A percentile compares a stretch with the other conserved stretches of the same genome.
Conservation (phyloP, 23 tunicate genomes). For the Ascidia mentula region DNA sequence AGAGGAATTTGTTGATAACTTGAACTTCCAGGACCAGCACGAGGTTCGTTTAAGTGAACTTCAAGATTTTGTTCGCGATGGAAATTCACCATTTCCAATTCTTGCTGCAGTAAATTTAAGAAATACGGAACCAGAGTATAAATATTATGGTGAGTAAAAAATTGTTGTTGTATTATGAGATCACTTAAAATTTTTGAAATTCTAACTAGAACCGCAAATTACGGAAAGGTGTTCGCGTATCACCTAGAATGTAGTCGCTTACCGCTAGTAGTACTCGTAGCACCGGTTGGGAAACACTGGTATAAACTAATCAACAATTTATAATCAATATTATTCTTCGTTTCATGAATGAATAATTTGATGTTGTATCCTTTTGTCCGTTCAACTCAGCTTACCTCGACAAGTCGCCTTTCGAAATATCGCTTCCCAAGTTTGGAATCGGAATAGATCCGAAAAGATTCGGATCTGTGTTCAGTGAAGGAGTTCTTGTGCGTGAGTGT, state of each 20-base stretch:
- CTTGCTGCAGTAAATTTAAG: slow-evolving; percentile 42
- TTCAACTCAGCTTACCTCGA: neutral
- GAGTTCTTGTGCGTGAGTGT: neutral
- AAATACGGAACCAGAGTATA: neutral
- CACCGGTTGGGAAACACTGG: too few species aligned
- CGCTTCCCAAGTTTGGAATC: neutral
- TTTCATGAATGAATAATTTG: too few species aligned
- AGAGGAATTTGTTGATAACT: too few species aligned
- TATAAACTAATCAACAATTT: too few species aligned
- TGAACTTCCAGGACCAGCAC: neutral
- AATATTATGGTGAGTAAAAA: slow-evolving; percentile 29
- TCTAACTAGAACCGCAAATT: too few species aligned
- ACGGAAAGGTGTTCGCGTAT: too few species aligned
- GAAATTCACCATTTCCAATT: slow-evolving; percentile 30
- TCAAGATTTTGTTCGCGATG: slow-evolving; percentile 30
- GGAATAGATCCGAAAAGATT: neutral
- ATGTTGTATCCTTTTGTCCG: neutral
- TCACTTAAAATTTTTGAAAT: too few species aligned
- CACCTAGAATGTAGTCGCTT: too few species aligned
- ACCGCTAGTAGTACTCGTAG: too few species aligned
- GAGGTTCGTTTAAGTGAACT: slow-evolving; percentile 4
- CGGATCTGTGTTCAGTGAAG: neutral
- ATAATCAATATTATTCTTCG: too few species aligned
- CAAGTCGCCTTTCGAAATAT: neutral
- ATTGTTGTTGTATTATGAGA: neutral